Conservation (phyloP, 2,113 vertebrate genomes). For the Empidonax alnorum region DNA sequence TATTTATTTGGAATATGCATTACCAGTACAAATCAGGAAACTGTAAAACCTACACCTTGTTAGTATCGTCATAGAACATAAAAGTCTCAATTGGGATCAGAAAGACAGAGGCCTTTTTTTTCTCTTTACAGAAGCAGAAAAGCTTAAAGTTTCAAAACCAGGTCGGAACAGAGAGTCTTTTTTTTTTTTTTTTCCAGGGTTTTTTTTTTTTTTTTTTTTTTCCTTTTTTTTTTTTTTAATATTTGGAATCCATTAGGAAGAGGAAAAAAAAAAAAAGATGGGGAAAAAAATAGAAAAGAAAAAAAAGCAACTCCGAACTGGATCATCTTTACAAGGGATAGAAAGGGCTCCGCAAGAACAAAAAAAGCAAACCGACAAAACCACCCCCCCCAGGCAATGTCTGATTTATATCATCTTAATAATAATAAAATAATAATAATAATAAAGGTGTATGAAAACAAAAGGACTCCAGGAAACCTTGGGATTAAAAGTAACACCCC, state of each 20-base stretch:
- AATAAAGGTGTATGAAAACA: slow-evolving; percentile 57
- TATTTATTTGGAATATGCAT: slow-evolving; percentile 98
- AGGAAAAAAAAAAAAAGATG: background rate
- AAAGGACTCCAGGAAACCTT: slow-evolving; percentile 65
- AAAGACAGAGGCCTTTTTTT: slow-evolving; percentile 84
- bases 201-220: no score
- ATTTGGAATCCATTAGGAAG: slow-evolving; percentile 75
- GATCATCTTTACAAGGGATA: slow-evolving; percentile 62
- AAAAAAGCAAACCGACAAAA: slow-evolving; percentile 59
- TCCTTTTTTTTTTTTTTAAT: slow-evolving; percentile 60
- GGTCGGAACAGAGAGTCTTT: slow-evolving; percentile 81
- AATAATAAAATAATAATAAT: slow-evolving; percentile 64
- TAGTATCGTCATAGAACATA: slow-evolving; percentile 90
- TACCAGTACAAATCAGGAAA: slow-evolving; percentile 97
- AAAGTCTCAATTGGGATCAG: slow-evolving; percentile 79
- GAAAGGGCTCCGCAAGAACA: slow-evolving; percentile 46
- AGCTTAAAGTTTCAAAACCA: slow-evolving; percentile 86
- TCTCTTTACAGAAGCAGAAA: slow-evolving; percentile 88
- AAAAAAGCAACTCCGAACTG: slow-evolving; percentile 56
- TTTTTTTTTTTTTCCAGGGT: no score
- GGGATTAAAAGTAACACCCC: slow-evolving; percentile 30
- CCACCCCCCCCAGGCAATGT: slow-evolving; percentile 51
- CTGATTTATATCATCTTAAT: slow-evolving; percentile 71
- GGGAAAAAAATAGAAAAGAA: slow-evolving; percentile 32
- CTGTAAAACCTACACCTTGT: slow-evolving; percentile 92